Evolutionary conservation across 1,140 invertebrate genomes (phyloP).

Genomic region (Rhopalosiphum maidis): DNA sequence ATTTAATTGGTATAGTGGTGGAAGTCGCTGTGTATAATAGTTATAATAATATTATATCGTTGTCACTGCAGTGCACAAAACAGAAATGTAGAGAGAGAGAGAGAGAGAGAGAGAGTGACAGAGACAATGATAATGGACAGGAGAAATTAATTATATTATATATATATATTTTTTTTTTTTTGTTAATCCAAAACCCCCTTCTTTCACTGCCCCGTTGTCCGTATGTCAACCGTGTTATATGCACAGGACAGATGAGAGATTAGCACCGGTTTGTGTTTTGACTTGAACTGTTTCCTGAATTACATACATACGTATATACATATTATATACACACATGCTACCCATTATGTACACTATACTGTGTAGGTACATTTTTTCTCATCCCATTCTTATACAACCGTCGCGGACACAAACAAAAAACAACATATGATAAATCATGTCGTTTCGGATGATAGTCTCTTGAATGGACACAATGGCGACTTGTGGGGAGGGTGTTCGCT

Average conservation of each 20-base stretch:
- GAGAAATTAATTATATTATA: conserved; percentile 50
- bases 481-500: conserved; percentile 39
- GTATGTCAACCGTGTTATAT: conserved; percentile 31
- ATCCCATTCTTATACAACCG: conserved; percentile 22
- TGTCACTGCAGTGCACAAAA: not conserved
- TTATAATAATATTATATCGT: not conserved
- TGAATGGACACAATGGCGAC: conserved; percentile 44
- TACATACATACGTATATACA: not conserved
- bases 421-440: conserved; percentile 55
- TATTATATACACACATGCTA: not conserved
- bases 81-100: not conserved
- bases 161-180: not conserved
- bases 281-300: conserved; percentile 41
- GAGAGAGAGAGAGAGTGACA: not conserved
- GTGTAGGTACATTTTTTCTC: conserved; percentile 40
- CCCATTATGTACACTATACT: not conserved
- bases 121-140: not conserved
- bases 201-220: not conserved
- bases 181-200: not conserved
- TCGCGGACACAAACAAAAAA: conserved; percentile 35
- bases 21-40: not conserved
- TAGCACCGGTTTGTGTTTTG: conserved; percentile 57
- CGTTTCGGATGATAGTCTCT: conserved; percentile 36
- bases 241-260: conserved; percentile 48
- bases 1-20: conserved; percentile 44